Evolutionary conservation across 2,113 vertebrate genomes (phyloP).

Genomic region (Ceratotherium simum): DNA sequence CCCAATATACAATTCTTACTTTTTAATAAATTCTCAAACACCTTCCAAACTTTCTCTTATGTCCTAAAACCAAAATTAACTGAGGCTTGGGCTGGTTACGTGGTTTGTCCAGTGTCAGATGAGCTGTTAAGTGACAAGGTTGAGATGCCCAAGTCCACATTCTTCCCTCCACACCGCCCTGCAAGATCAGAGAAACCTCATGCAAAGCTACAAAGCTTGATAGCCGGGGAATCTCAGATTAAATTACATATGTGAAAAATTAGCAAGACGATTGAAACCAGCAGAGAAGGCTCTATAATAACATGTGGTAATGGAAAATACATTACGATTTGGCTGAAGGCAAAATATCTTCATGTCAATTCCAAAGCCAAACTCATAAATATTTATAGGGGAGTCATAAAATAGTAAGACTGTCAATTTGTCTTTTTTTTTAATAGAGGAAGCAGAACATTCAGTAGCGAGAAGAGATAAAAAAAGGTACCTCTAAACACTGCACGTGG

Average conservation of each 20-base stretch:
- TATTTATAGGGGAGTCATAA: neutral
- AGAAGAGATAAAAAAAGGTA: neutral
- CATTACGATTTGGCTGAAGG: neutral
- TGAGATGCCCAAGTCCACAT: neutral
- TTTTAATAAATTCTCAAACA: constrained; percentile 23
- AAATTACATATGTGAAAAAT: neutral
- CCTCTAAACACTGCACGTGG: neutral
- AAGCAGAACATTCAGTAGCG: neutral
- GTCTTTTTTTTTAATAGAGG: neutral
- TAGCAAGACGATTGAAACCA: neutral
- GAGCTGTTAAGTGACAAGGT: neutral
- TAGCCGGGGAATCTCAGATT: neutral
- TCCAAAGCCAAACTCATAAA: neutral
- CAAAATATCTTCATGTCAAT: neutral
- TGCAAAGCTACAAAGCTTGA: neutral
- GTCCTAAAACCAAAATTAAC: neutral
- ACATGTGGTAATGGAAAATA: neutral
- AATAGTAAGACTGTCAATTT: neutral
- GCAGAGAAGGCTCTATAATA: neutral
- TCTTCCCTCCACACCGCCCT: neutral
- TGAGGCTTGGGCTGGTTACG: neutral
- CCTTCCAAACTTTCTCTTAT: neutral
- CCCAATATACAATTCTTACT: neutral
- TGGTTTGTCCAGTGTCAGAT: neutral
- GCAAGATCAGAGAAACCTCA: neutral